Evolutionary conservation across 2,113 vertebrate genomes (phyloP).

Genomic region (Etia nguti): DNA sequence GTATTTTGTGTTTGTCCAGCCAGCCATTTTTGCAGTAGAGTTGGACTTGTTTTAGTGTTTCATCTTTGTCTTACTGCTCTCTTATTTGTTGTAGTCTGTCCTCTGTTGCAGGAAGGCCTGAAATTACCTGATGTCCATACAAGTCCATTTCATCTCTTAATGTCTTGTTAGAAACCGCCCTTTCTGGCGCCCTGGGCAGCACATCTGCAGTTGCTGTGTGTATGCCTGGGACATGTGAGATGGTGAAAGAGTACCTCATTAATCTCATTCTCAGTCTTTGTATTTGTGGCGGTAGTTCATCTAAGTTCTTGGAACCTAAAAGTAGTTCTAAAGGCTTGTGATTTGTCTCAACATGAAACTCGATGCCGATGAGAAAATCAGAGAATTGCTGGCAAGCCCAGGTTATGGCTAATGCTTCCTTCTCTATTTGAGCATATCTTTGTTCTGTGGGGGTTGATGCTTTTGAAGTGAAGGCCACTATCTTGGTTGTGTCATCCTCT

Average conservation of each 20-base stretch:
- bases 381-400: not conserved
- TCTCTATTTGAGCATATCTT: no score
- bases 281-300: not conserved
- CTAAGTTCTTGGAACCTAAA: not conserved
- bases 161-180: not conserved
- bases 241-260: not conserved
- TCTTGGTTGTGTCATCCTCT: no score
- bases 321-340: not conserved
- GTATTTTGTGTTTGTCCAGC: not conserved
- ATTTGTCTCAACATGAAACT: not conserved
- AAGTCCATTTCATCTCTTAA: not conserved
- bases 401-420: not conserved
- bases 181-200: accelerated
- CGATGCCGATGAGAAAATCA: not conserved
- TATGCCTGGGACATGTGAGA: not conserved
- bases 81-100: not conserved
- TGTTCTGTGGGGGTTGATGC: no score
- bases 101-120: not conserved
- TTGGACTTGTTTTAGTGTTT: not conserved
- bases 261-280: not conserved
- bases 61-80: not conserved
- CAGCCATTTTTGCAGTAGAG: not conserved
- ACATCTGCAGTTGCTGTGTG: not conserved
- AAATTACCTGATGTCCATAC: not conserved
- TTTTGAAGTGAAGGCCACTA: no score